Evolutionary conservation across 1,140 invertebrate species (phyloP), one percentile per base, ranked within the genome.

Genomic region (Scaptomyza pallida): DNA sequence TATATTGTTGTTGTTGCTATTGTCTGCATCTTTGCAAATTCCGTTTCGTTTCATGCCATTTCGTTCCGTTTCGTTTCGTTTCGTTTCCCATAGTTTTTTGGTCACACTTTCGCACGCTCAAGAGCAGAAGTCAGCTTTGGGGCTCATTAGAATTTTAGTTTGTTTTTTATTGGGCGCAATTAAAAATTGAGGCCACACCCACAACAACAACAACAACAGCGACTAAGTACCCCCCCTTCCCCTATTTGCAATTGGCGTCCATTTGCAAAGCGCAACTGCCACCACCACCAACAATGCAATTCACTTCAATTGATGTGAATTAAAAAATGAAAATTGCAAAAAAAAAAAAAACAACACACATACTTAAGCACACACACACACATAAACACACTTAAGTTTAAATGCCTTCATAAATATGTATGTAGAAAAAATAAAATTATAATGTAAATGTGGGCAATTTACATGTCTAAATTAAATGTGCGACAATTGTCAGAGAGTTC

Each of bases 91-190:
- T 21, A 2, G 2, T 4, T 19, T 19, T 72, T 70, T 65, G 59
- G 61, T 67, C 71, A 82, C 79, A 82, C 79, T 83, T 83, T 82
- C 78, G 75, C 78, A 82, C 78, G 78, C 68, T 71, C 50, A 6
- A 6, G 3, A 3, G 8, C 33, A 26, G 6, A 26, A 26, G 1
- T 4, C n/a, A n/a, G n/a, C n/a, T n/a, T n/a, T n/a, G n/a, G n/a
- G n/a, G 63, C 78, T 65, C 63, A 81, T 82, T 81, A 82, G 78
- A 81, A 81, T 81, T 77, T 81, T 82, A 82, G 78, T n/a, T n/a
- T n/a, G n/a, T n/a, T n/a, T n/a, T n/a, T n/a, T n/a, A 81, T 81
- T 81, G 78, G 78, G 48, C 73, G 74, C 78, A 81, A 81, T 81
- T 81, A 82, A 82, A n/a, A 76, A 67, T 64, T 64, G 52, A 63